Evolutionary conservation across 2,113 vertebrate species (phyloP).

Genomic region (Charina bottae): DNA sequence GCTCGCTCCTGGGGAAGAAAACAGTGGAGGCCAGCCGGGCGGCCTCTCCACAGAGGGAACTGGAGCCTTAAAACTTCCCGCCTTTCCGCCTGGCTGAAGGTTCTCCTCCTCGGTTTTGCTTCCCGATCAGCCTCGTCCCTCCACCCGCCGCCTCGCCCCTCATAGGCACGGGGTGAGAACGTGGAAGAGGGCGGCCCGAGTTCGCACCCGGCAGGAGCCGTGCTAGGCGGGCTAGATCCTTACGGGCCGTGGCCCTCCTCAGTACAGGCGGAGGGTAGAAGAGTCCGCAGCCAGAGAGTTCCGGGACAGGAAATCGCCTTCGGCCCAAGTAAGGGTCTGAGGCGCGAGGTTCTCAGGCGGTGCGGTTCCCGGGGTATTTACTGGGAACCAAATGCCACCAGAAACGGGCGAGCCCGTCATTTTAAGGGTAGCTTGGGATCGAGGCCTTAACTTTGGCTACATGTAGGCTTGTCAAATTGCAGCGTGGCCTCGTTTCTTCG

Average conservation of each 20-base stretch:
- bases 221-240: neutral
- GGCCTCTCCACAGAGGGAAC: neutral
- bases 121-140: neutral
- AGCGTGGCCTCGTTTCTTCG: neutral
- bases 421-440: neutral
- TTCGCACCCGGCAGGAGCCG: neutral
- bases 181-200: neutral
- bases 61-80: neutral
- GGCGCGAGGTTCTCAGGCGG: neutral
- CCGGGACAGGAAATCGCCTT: neutral
- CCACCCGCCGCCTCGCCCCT: neutral
- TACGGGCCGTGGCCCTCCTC: neutral
- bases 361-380: neutral
- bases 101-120: neutral
- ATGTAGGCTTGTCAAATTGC: too few species aligned
- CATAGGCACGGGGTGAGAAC: neutral
- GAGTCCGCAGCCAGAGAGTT: neutral
- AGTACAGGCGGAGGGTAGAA: neutral
- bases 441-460: neutral
- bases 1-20: neutral
- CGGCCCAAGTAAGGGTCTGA: neutral
- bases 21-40: neutral
- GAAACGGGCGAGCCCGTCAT: neutral
- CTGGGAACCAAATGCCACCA: neutral
- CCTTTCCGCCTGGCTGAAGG: neutral